These are phyloP conservation scores for Antheraea assamensis DNA, from an alignment of 2,888 invertebrate species.

Conservation along the genomic window DNA sequence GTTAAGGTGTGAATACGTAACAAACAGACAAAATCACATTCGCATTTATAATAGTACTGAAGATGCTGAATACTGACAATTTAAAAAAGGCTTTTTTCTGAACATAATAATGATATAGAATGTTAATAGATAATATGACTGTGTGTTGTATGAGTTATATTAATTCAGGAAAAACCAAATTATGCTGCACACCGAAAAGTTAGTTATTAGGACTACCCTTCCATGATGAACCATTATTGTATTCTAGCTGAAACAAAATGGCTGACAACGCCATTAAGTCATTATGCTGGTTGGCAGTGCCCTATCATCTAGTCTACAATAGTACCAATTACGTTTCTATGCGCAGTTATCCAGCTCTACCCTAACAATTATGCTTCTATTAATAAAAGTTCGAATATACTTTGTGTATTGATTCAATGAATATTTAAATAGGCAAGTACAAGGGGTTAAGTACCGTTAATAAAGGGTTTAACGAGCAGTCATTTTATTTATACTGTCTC, in stretches of 20 bases:
- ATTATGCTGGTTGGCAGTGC: slow-evolving; percentile 47
- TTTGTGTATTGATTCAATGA: slow-evolving; percentile 42
- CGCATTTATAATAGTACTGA: no score
- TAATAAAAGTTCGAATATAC: slow-evolving; percentile 25
- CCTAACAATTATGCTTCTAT: slow-evolving; percentile 42
- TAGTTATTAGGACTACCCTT: slow-evolving; percentile 42
- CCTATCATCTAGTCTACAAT: slow-evolving; percentile 48
- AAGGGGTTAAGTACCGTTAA: slow-evolving; percentile 60
- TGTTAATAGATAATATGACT: not conserved
- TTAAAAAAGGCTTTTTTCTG: no score
- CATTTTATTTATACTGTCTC: slow-evolving; percentile 61
- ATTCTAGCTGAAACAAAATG: slow-evolving; percentile 44
- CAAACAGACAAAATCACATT: no score
- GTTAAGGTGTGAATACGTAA: no score
- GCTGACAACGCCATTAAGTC: slow-evolving; percentile 50
- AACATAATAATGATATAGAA: not conserved
- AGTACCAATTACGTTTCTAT: slow-evolving; percentile 42
- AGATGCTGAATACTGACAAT: no score
- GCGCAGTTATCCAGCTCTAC: slow-evolving; percentile 31
- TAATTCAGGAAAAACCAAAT: slow-evolving; percentile 40
- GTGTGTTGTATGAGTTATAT: not conserved
- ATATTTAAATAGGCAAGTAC: slow-evolving; percentile 41
- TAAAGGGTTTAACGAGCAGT: slow-evolving; percentile 57
- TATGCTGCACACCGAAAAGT: slow-evolving; percentile 40
- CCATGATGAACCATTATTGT: slow-evolving; percentile 19